Evolutionary conservation across 37 sponge, comb jelly and placozoan genomes (phyloP), one percentile per base, ranked within the genome.

Genomic region (Beroe ovata): DNA sequence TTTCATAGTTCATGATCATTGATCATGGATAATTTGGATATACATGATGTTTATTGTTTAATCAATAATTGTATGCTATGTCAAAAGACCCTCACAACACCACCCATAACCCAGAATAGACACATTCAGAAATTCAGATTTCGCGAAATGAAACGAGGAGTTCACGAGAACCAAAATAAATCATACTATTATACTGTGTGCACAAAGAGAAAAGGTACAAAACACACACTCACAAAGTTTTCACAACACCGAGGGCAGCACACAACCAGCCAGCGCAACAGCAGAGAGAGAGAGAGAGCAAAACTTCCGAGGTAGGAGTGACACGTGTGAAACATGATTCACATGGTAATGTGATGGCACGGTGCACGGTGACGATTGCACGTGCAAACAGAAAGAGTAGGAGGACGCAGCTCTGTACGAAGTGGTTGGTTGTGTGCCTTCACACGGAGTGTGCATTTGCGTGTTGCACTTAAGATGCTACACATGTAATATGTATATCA

Each of bases 91-190:
- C n/a, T n/a, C n/a, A n/a, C n/a, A n/a, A n/a, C n/a, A n/a, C n/a
- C n/a, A n/a, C n/a, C n/a, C n/a, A n/a, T n/a, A n/a, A n/a, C n/a
- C n/a, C n/a, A n/a, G n/a, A n/a, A n/a, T n/a, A n/a, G n/a, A n/a
- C n/a, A n/a, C n/a, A n/a, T n/a, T n/a, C n/a, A n/a, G n/a, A n/a
- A n/a, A n/a, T n/a, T n/a, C n/a, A n/a, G n/a, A n/a, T n/a, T n/a
- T n/a, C n/a, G n/a, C n/a, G n/a, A n/a, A 61, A 30, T 66, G 34
- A 66, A 66, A 66, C 69, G 34, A 66, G 36, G 2, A 30, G 36
- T 11, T 66, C 69, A 66, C 69, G 69, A 66, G 69, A 66, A 66
- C 69, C 69, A 66, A 66, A 66, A 66, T 66, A 66, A 33, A 66
- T 66, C 69, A 66, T 66, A 66, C 69, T 66, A 66, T 66, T 66